Evolutionary conservation across 2,113 vertebrate species (phyloP), one percentile per base, ranked within the genome.

Genomic region (Phyllostomus hastatus): DNA sequence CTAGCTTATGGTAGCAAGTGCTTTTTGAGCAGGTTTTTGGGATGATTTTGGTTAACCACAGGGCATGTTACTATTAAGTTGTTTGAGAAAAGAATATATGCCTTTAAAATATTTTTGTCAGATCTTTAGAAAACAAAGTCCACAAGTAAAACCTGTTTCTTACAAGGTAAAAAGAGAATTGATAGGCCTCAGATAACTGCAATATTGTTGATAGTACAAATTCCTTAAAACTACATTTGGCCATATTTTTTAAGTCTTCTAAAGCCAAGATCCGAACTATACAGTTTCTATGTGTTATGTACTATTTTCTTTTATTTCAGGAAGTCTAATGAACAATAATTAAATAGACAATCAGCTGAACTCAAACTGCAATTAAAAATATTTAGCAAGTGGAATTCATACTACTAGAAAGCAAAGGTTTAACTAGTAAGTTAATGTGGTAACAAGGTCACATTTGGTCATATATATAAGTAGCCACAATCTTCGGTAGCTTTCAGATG

Each of bases 11-110:
- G 57, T 3, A 59, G 24, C 48, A 93, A 83, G 87, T 76, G 76
- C 41, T 96, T 92, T 83, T 95, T 75, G 38, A 97, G 96, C 84
- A 95, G 83, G 81, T 91, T 97, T 97, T 96, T 83, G 95, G 95
- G 88, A 96, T 50, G 86, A 95, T 52, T 38, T 38, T 91, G 70
- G 70, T 94, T 94, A 97, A 67, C 46, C 15, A 52, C 24, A 48
- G 33, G 95, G 97, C 92, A 97, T 89, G 94, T 72, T 57, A 91
- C 94, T 73, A 96, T 91, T 54, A 69, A 59, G 26, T 41, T 91
- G 31, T 41, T 92, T 83, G 17, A 91, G 85, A 97, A 81, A 91
- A 96, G 87, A 61, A 76, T 64, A 57, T 88, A 54, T 93, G 90
- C 41, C 95, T 94, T 98, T 97, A 61, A 70, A 97, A 96, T 90